Percentiles rank a stretch among this genome's conserved stretches.
These are phyloP conservation scores for Pelosia muscerda DNA, from an alignment of 2,888 invertebrate genomes.

Conservation along the genomic window DNA sequence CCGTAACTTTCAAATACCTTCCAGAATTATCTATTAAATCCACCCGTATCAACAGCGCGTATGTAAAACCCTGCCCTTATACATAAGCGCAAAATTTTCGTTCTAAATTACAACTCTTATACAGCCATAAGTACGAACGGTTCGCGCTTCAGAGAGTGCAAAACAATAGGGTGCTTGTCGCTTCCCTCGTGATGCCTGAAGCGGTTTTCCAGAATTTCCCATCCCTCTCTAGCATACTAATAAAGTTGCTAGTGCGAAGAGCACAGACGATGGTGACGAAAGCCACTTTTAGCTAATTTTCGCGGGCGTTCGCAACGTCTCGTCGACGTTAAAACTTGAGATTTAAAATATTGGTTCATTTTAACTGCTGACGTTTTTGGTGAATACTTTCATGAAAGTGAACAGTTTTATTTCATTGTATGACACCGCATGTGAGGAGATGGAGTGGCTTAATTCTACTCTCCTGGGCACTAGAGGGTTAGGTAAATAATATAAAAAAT, in stretches of 20 bases:
- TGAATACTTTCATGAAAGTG: background rate
- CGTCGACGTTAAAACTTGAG: slow-evolving; percentile 64
- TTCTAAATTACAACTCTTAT: slow-evolving; percentile 72
- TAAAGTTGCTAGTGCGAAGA: slow-evolving; percentile 55
- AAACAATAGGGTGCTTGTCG: slow-evolving; percentile 84
- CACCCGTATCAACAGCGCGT: background rate
- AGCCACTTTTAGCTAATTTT: slow-evolving; percentile 85
- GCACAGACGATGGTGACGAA: slow-evolving; percentile 63
- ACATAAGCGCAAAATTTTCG: slow-evolving; percentile 63
- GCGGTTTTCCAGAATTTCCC: slow-evolving; percentile 70
- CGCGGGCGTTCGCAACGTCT: slow-evolving; percentile 72
- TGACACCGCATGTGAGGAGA: too few relatives aligned
- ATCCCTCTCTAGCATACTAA: slow-evolving; percentile 58
- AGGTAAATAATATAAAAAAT: too few relatives aligned
- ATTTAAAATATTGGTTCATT: slow-evolving; percentile 65
- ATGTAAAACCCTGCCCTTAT: slow-evolving; percentile 28
- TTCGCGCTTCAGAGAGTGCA: slow-evolving; percentile 78
- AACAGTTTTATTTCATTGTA: background rate
- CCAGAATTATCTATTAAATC: background rate
- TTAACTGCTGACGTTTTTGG: slow-evolving; percentile 33
- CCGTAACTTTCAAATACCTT: background rate
- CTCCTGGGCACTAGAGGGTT: too few relatives aligned
- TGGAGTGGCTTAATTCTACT: too few relatives aligned
- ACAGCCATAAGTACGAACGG: slow-evolving; percentile 62
- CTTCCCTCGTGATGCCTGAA: slow-evolving; percentile 81